Percentiles rank a stretch among this genome's conserved stretches.
Evolutionary conservation across 2,113 vertebrate genomes (phyloP).

Genomic region (Oreochromis niloticus): DNA sequence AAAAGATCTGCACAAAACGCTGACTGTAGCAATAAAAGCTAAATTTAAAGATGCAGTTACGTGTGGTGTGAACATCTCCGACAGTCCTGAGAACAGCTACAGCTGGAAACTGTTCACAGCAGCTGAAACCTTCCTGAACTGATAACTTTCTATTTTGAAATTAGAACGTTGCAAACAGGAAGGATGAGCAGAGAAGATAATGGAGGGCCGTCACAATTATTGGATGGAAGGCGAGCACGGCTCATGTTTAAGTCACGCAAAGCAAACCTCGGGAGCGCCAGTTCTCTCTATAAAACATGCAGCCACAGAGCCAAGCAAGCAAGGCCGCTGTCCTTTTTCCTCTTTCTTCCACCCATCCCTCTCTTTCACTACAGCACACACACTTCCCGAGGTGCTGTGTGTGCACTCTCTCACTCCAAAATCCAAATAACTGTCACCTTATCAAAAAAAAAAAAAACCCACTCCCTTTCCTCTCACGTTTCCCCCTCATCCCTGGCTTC

Average conservation of each 20-base stretch:
- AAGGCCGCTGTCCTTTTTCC: background rate
- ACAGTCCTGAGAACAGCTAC: background rate
- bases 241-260: slow-evolving; percentile 32
- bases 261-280: slow-evolving; percentile 10
- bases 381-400: background rate
- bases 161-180: background rate
- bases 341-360: background rate
- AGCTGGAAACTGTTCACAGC: background rate
- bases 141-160: background rate
- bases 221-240: background rate
- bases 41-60: background rate
- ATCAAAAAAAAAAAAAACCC: fast-evolving
- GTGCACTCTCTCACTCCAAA: background rate
- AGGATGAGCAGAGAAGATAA: background rate
- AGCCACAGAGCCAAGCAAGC: background rate
- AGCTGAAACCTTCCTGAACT: background rate
- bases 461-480: background rate
- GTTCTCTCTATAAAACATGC: slow-evolving; percentile 13
- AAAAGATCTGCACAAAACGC: background rate
- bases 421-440: background rate
- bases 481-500: background rate
- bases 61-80: background rate
- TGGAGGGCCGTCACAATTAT: background rate
- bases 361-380: background rate
- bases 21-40: fast-evolving